Conservation (phyloP, 1,140 invertebrate genomes). For the Pararge aegeria region DNA sequence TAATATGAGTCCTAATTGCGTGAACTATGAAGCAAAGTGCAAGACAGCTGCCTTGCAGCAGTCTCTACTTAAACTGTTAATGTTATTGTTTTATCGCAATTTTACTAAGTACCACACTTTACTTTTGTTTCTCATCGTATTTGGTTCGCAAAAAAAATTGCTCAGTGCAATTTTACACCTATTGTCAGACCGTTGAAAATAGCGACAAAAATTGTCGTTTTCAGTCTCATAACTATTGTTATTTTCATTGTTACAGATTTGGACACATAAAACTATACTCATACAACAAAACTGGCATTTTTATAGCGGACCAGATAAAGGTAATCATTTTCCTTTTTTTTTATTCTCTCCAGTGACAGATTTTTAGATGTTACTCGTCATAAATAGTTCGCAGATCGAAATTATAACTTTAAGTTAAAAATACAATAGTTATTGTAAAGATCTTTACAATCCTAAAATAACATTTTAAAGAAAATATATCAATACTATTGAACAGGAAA, state of each 20-base stretch:
- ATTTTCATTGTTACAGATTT: slow-evolving; percentile 5
- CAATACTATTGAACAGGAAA: slow-evolving; percentile 6
- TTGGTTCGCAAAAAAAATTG: too few species aligned
- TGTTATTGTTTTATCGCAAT: background rate
- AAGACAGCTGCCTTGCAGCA: slow-evolving; percentile 1
- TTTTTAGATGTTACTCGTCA: too few species aligned
- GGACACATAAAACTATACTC: background rate
- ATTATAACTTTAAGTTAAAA: too few species aligned
- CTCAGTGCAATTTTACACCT: too few species aligned
- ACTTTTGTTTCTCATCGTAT: too few species aligned
- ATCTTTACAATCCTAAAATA: background rate
- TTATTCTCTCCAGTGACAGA: too few species aligned
- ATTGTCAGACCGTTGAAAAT: too few species aligned
- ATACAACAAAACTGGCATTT: slow-evolving; percentile 1
- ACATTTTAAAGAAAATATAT: background rate
- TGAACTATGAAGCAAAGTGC: slow-evolving; percentile 12
- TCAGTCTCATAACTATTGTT: background rate
- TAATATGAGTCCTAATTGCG: slow-evolving; percentile 12
- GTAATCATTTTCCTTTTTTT: background rate
- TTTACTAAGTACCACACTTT: background rate
- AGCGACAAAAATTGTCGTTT: too few species aligned
- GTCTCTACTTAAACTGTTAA: background rate
- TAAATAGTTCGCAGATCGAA: too few species aligned
- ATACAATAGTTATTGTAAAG: background rate
- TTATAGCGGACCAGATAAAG: slow-evolving; percentile 5